Evolutionary conservation across 2,113 vertebrate species (phyloP).

Genomic region (Festucalex cinctus): DNA sequence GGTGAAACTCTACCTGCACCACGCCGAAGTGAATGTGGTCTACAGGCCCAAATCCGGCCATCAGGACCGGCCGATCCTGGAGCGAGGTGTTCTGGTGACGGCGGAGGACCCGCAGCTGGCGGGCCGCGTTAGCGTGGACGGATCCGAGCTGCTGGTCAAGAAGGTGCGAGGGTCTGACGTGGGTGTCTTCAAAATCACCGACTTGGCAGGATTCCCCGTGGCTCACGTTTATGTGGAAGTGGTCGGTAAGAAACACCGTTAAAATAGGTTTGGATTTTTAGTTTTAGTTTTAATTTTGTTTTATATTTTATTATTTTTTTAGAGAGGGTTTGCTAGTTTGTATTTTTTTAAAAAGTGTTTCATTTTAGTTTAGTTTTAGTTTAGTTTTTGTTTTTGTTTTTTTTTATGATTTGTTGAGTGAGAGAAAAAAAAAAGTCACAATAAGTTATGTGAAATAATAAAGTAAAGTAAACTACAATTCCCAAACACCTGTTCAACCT

Average conservation of each 20-base stretch:
- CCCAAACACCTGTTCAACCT: too few species aligned
- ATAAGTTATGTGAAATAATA: too few species aligned
- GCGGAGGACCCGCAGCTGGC: constrained; percentile 59
- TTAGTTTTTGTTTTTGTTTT: too few species aligned
- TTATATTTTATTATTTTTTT: too few species aligned
- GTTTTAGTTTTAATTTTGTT: background rate
- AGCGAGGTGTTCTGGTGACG: constrained; percentile 50
- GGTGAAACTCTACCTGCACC: constrained; percentile 61
- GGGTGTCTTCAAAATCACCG: constrained; percentile 63
- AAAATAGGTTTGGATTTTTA: too few species aligned
- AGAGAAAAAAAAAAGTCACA: too few species aligned
- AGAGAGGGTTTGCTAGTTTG: background rate
- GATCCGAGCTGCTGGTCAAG: constrained; percentile 60
- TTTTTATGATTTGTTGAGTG: too few species aligned
- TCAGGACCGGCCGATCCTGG: constrained; percentile 51
- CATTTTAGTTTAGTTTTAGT: too few species aligned
- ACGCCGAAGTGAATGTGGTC: constrained; percentile 52
- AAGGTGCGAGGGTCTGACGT: constrained; percentile 48
- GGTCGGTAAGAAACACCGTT: constrained; percentile 46
- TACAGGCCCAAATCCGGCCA: constrained; percentile 58
- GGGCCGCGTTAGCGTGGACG: constrained; percentile 60
- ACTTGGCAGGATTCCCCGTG: constrained; percentile 64
- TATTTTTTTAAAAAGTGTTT: too few species aligned
- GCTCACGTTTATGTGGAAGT: constrained; percentile 63
- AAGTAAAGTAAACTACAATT: too few species aligned